Conservation (phyloP, 1,140 invertebrate species). For the Solenopsis invicta region DNA sequence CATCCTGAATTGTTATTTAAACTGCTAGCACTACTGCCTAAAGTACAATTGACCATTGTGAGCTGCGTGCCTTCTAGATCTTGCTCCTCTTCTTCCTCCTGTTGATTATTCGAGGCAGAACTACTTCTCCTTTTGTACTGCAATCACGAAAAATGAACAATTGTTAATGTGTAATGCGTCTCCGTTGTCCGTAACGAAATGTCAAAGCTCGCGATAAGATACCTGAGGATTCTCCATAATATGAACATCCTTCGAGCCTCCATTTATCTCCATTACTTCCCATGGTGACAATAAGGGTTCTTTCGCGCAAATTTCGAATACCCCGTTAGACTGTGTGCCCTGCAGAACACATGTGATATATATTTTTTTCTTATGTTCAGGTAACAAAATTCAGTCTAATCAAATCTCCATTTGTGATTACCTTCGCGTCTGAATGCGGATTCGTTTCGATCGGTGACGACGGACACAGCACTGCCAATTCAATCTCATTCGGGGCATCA, state of each 20-base stretch:
- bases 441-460: slow-evolving; percentile 80
- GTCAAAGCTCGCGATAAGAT: slow-evolving; percentile 43
- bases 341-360: slow-evolving; percentile 63
- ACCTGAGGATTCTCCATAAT: slow-evolving; percentile 88
- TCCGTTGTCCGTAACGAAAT: background rate
- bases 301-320: slow-evolving; percentile 84
- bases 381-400: background rate
- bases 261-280: slow-evolving; percentile 85
- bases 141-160: slow-evolving; percentile 40
- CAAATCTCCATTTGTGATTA: slow-evolving; percentile 41
- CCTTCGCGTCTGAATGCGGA: slow-evolving; percentile 82
- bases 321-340: slow-evolving; percentile 85
- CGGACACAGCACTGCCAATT: slow-evolving; percentile 83
- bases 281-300: slow-evolving; percentile 84
- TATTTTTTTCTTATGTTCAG: background rate
- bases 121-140: slow-evolving; percentile 79
- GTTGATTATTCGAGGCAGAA: slow-evolving; percentile 69
- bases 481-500: slow-evolving; percentile 81
- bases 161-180: background rate
- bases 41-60: slow-evolving; percentile 82
- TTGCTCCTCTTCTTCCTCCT: slow-evolving; percentile 61
- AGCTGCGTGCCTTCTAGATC: slow-evolving; percentile 82
- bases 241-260: slow-evolving; percentile 84
- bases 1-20: slow-evolving; percentile 84
- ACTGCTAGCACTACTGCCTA: slow-evolving; percentile 80